These are phyloP conservation scores for Mustela lutreola DNA, from an alignment of 2,113 vertebrate genomes.

Conservation along the genomic window DNA sequence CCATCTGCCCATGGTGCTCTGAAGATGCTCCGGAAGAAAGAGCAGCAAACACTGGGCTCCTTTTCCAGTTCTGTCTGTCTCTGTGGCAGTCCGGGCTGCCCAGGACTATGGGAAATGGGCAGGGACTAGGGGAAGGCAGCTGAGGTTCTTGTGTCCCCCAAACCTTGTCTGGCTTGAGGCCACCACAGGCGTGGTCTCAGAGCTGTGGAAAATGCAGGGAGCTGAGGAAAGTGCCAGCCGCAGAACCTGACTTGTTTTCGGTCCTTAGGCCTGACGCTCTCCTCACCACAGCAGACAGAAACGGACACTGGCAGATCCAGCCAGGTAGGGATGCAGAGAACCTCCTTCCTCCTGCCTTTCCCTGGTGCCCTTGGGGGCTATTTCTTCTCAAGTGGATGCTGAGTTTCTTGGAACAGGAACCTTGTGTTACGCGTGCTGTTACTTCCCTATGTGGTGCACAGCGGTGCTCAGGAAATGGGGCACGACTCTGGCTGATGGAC, in stretches of 20 bases:
- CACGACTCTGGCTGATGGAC: rapidly evolving
- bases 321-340: not conserved
- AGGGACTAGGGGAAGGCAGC: not conserved
- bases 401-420: not conserved
- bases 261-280: not conserved
- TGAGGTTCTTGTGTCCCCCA: not conserved
- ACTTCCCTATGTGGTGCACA: not conserved
- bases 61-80: not conserved
- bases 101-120: not conserved
- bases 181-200: rapidly evolving
- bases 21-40: not conserved
- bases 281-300: not conserved
- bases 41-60: rapidly evolving
- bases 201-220: too few relatives aligned
- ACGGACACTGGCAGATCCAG: rapidly evolving
- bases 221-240: not conserved
- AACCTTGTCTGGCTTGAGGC: not conserved
- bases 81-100: rapidly evolving
- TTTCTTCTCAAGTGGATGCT: not conserved
- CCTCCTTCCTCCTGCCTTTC: too few relatives aligned
- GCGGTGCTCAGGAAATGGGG: not conserved
- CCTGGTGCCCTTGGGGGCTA: not conserved
- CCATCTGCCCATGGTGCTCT: not conserved
- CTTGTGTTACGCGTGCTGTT: too few relatives aligned
- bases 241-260: not conserved